A percentile compares a stretch with the other conserved stretches of the same genome.
phyloP scores from a whole-genome alignment of 2,888 invertebrate species.

The Argyresthia goedartella region DNA sequence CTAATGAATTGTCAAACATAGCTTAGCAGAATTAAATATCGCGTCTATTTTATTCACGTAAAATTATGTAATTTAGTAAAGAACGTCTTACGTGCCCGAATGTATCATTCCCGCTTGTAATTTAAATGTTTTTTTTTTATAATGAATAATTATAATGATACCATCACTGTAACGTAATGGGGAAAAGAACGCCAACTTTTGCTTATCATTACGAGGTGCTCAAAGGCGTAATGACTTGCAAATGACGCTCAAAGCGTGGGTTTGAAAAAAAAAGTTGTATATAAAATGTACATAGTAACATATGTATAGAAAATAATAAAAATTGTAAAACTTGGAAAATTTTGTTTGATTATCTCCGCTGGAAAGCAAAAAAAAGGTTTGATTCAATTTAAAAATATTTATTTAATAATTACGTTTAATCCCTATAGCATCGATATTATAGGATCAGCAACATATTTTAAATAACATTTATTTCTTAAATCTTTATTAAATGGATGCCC shows the following conservation, averaged over 20 bases:
- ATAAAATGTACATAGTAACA: slow-evolving; percentile 61
- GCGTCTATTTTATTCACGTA: too few relatives aligned
- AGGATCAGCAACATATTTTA: too few relatives aligned
- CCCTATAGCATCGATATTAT: too few relatives aligned
- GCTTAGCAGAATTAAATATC: too few relatives aligned
- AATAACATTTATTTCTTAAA: neutral
- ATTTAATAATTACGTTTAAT: too few relatives aligned
- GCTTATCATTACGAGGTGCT: slow-evolving; percentile 31
- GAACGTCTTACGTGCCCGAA: slow-evolving; percentile 26
- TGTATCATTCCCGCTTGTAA: slow-evolving; percentile 54
- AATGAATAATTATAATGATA: slow-evolving; percentile 48
- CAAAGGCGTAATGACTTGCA: slow-evolving; percentile 32
- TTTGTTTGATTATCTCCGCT: neutral
- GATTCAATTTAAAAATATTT: neutral
- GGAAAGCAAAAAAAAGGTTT: neutral
- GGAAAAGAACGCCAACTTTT: slow-evolving; percentile 15
- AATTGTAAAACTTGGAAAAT: neutral
- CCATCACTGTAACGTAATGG: slow-evolving; percentile 34
- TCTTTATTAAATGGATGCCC: neutral
- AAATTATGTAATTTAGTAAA: too few relatives aligned
- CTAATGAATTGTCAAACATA: too few relatives aligned
- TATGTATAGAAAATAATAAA: slow-evolving; percentile 52
- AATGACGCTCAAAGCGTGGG: slow-evolving; percentile 32
- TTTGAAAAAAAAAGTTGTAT: slow-evolving; percentile 52
- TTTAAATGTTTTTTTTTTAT: slow-evolving; percentile 20